A percentile compares a stretch with the other conserved stretches of the same genome.
phyloP scores from a whole-genome alignment of 2,888 invertebrate genomes.

The Opisthograptis luteolata region DNA sequence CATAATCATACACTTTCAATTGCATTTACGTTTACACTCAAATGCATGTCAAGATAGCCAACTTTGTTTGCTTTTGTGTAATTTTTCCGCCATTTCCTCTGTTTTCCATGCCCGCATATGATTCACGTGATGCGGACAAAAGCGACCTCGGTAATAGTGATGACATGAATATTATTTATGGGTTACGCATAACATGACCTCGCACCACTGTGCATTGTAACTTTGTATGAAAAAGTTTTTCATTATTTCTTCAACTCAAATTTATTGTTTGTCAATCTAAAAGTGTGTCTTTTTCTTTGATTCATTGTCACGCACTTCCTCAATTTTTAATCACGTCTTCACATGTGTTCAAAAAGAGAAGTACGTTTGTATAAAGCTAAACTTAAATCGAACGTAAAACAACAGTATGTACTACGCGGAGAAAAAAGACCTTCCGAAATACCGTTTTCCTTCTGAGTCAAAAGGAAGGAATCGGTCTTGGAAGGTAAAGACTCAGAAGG shows the following conservation, averaged over 20 bases:
- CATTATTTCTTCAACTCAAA: neutral
- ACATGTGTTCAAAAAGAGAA: too few relatives aligned
- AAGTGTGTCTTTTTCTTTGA: too few relatives aligned
- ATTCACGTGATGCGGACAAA: conserved; percentile 52
- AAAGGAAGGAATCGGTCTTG: too few relatives aligned
- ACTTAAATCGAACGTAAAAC: too few relatives aligned
- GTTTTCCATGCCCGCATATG: conserved; percentile 48
- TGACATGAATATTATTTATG: conserved; percentile 50
- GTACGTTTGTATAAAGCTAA: too few relatives aligned
- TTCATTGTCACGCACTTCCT: too few relatives aligned
- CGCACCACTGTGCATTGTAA: conserved; percentile 36
- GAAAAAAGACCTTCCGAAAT: too few relatives aligned
- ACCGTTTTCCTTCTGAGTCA: too few relatives aligned
- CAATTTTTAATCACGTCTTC: too few relatives aligned
- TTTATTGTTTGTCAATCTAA: too few relatives aligned
- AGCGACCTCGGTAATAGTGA: conserved; percentile 47
- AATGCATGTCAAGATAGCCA: conserved; percentile 17
- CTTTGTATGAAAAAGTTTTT: conserved; percentile 1
- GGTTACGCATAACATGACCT: conserved; percentile 39
- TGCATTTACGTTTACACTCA: conserved; percentile 8
- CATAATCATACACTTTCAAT: conserved; percentile 14
- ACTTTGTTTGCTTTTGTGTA: conserved; percentile 21
- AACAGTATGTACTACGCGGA: too few relatives aligned
- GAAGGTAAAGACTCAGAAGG: too few relatives aligned
- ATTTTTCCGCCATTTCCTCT: conserved; percentile 40